A percentile compares a stretch with the other conserved stretches of the same genome.
Evolutionary conservation across 2,888 invertebrate genomes (phyloP).

Genomic region (Troides oblongomaculatus): DNA sequence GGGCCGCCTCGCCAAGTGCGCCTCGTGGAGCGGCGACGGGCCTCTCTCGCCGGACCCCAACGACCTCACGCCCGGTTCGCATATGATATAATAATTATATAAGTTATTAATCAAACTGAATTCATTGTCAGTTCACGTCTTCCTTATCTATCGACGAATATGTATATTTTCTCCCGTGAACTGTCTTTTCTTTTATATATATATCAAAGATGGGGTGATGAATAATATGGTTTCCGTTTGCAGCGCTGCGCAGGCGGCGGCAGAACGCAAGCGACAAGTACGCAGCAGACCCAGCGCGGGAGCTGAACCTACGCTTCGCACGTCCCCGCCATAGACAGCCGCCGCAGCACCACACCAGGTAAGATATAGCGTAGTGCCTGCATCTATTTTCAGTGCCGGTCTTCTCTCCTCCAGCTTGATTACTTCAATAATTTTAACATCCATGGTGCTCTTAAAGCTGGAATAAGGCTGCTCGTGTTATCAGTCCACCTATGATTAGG

Average conservation of each 20-base stretch:
- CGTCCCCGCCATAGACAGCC: conserved; percentile 81
- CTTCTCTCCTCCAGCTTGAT: too few species aligned
- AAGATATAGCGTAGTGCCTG: not conserved
- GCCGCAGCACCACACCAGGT: conserved; percentile 58
- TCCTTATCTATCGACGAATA: too few species aligned
- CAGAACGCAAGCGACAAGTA: conserved; percentile 90
- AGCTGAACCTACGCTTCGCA: conserved; percentile 89
- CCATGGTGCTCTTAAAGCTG: too few species aligned
- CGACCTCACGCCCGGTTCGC: conserved; percentile 80
- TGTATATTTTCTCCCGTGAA: too few species aligned
- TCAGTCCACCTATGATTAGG: too few species aligned
- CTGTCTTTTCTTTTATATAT: not conserved
- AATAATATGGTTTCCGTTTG: not conserved
- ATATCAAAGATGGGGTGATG: not conserved
- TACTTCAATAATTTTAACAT: too few species aligned
- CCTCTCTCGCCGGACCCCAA: conserved; percentile 56
- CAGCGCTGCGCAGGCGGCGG: conserved; percentile 84
- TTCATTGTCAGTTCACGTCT: too few species aligned
- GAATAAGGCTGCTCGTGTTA: too few species aligned
- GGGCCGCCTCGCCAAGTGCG: conserved; percentile 83
- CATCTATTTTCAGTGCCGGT: too few species aligned
- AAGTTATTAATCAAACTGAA: too few species aligned
- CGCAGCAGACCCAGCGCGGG: conserved; percentile 88
- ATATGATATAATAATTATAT: not conserved
- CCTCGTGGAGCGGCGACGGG: conserved; percentile 83